A percentile compares a stretch with the other conserved stretches of the same genome.
phyloP scores from a whole-genome alignment of 1,140 invertebrate species.

The Chelonus insularis region DNA sequence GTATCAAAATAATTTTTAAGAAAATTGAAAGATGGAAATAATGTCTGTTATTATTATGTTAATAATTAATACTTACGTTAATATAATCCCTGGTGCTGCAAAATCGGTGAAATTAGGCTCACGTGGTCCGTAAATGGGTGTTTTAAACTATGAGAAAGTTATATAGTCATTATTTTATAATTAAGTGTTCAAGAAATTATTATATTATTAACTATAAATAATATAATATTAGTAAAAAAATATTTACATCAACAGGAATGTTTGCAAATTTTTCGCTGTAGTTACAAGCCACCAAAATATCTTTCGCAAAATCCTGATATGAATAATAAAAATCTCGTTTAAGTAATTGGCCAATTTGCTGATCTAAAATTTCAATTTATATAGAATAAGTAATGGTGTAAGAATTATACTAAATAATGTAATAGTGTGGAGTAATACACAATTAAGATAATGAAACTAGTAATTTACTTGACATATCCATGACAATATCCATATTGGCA shows the following conservation, averaged over 20 bases:
- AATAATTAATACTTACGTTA: slow-evolving; percentile 75
- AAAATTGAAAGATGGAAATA: not conserved
- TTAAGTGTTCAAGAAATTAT: not conserved
- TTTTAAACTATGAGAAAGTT: slow-evolving; percentile 64
- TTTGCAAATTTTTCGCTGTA: slow-evolving; percentile 71
- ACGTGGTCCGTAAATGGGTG: slow-evolving; percentile 84
- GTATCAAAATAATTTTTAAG: no score
- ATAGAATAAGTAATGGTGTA: no score
- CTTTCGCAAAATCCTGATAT: slow-evolving; percentile 73
- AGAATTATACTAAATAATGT: no score
- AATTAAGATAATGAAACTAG: no score
- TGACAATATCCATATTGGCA: slow-evolving; percentile 75
- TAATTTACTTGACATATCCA: slow-evolving; percentile 94
- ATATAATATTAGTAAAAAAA: not conserved
- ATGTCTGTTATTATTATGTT: not conserved
- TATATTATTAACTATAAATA: not conserved
- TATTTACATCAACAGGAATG: slow-evolving; percentile 70
- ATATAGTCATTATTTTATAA: not conserved
- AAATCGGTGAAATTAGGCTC: slow-evolving; percentile 91
- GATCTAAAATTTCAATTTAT: no score
- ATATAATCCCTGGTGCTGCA: slow-evolving; percentile 89
- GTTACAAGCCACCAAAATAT: slow-evolving; percentile 68
- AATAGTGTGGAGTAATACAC: no score
- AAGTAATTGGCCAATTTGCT: slow-evolving; percentile 85
- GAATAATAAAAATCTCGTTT: slow-evolving; percentile 74